Base-by-base conservation (phyloP, 2,113 vertebrate species). In the Poecilia latipinna region DNA sequence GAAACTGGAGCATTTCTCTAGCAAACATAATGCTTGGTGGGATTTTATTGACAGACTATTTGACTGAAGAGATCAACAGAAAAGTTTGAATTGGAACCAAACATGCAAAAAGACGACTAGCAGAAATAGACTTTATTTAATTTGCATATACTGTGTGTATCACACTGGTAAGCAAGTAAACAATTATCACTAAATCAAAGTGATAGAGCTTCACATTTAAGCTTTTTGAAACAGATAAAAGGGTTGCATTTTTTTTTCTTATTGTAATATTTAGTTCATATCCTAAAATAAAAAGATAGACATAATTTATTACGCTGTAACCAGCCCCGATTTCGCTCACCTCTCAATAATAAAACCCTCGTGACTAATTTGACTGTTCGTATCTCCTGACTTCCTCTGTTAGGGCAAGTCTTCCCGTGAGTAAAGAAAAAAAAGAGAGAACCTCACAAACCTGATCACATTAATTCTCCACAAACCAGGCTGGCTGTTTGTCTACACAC, bases 381-480 rank as follows among this genome's bases (percentile, higher is more conserved):
- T 33, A 24, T 24, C 32, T 65, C 63, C 19, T 33, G 31, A 24
- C 22, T 32, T 51, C 19, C 15, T 31, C 28, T 31, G 8, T 35
- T 70, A 73, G 85, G 87, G 87, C 88, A 76, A 83, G 83, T 29
- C 63, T 63, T 75, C 61, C 65, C 68, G 62, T 82, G 65, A 65
- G 72, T 74, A 74, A 37, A 71, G 70, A 83, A 65, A 32, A 60
- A 84, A 72, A 71, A 77, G 31, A 61, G 70, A 75, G 82, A 83
- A 82, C 82, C 83, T 86, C 65, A 7, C 73, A 86, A 86, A 91
- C 85, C 82, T 88, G 85, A 91, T 86, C 88, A 89, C 83, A 91
- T 86, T 79, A 81, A 87, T 90, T 89, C 88, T 85, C 87, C 85
- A 87, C 28, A 32, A 87, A 88, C 75, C 81, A 78, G 88, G 61